Base-by-base conservation (phyloP, 2,888 invertebrate species). In the Amiota minor region DNA sequence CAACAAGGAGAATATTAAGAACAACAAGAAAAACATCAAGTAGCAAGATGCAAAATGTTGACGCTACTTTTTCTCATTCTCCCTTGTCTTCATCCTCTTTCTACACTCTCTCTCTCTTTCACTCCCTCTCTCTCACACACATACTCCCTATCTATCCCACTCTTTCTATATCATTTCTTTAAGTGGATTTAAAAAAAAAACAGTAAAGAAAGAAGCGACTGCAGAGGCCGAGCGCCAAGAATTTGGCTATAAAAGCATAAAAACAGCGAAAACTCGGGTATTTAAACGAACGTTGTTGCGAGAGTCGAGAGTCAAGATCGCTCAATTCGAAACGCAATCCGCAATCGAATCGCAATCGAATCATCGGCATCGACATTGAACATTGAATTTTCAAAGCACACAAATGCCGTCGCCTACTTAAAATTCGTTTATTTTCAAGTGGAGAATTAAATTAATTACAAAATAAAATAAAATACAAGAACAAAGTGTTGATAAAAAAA, bases 251-350 rank as follows among this genome's bases (percentile, higher is more conserved):
- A 89, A 89, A 89, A 89, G 89, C 90, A 83, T 87, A 87, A 89
- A 88, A 87, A 87, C 87, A 85, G 86, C 87, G 87, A 85, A 82
- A 86, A 88, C 87, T 88, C 89, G 88, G 87, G 89, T 89, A 89
- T 89, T 89, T 88, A 89, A 89, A 87, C 88, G 86, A 87, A 86
- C 88, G 88, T 88, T 88, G 88, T 87, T 87, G 86, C 85, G 88
- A 88, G 88, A 87, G 89, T 85, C 81, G 83, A 88, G 88, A 87
- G 23, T 88, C 88, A 82, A 77, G 72, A 59, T 23, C 53, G 35
- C 35, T 35, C 35, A 35, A 35, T 35, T 35, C 47, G 71, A 72
- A 70, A 69, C 71, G 67, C 72, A 55, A 12, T 67, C 55, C n/a
- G n/a, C n/a, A 35, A 35, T 35, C 47, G 71, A 72, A 70, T 71